Conservation (phyloP, 2,113 vertebrate species). For the Astur gentilis region DNA sequence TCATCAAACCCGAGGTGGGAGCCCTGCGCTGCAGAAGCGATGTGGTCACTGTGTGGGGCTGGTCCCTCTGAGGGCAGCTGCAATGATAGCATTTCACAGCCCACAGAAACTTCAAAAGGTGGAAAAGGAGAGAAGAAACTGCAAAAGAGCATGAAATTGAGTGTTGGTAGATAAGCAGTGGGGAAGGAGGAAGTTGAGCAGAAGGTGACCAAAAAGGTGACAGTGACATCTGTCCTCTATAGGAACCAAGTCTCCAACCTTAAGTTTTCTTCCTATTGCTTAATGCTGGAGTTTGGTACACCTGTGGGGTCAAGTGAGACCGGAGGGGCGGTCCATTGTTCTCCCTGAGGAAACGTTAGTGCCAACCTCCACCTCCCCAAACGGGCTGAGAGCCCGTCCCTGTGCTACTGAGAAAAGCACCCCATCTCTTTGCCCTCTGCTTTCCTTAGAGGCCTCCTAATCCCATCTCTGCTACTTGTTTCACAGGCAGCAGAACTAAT, state of each 20-base stretch:
- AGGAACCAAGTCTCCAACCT: neutral
- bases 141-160: neutral
- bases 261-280: neutral
- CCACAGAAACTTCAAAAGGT: neutral
- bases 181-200: neutral
- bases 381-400: neutral
- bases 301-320: neutral
- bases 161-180: neutral
- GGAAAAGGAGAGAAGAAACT: neutral
- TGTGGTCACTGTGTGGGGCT: accelerated
- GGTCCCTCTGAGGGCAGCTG: neutral
- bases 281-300: neutral
- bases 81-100: neutral
- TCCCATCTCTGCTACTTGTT: neutral
- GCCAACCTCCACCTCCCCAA: neutral
- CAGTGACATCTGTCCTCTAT: neutral
- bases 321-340: neutral
- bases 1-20: neutral
- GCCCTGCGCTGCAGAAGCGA: accelerated
- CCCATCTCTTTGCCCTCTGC: neutral
- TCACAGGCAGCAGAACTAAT: neutral
- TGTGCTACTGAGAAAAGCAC: neutral
- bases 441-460: neutral
- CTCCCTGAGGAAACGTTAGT: neutral
- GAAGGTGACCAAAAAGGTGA: neutral